phyloP scores from a whole-genome alignment of 2,113 vertebrate genomes.

The Desmodus rotundus region DNA sequence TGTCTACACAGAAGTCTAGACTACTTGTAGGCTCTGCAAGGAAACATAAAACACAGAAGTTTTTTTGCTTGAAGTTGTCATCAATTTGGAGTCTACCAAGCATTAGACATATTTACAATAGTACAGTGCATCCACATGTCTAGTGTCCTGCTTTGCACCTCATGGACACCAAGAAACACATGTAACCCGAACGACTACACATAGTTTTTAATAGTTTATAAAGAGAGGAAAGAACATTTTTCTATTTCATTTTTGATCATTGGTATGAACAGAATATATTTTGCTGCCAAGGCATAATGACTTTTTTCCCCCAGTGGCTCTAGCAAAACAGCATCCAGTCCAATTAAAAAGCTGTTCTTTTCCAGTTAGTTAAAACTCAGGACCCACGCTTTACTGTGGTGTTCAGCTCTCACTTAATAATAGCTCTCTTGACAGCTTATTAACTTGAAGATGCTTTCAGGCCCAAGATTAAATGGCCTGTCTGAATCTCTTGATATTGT shows the following conservation, averaged over 20 bases:
- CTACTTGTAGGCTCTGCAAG: not conserved
- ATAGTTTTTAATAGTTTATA: not conserved
- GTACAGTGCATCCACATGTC: too few species aligned
- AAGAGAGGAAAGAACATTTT: not conserved
- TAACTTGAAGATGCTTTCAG: conserved; percentile 46
- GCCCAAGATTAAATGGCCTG: conserved; percentile 4
- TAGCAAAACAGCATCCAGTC: not conserved
- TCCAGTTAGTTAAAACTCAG: conserved; percentile 37
- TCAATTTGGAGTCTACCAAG: not conserved
- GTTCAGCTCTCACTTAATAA: conserved; percentile 49
- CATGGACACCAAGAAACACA: not conserved
- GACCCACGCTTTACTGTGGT: not conserved
- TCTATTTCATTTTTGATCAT: not conserved
- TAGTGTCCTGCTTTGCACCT: not conserved
- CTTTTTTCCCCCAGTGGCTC: not conserved
- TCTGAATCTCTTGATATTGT: conserved; percentile 40
- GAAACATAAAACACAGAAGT: not conserved
- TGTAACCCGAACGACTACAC: not conserved
- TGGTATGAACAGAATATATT: not conserved
- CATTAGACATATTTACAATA: not conserved
- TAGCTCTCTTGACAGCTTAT: conserved; percentile 57
- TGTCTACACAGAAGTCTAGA: not conserved
- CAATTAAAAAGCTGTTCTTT: conserved; percentile 60
- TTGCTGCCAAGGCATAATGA: not conserved
- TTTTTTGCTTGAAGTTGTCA: not conserved